Evolutionary conservation across 2,113 vertebrate species (phyloP).

Genomic region (Cyanoramphus novaezelandiae): DNA sequence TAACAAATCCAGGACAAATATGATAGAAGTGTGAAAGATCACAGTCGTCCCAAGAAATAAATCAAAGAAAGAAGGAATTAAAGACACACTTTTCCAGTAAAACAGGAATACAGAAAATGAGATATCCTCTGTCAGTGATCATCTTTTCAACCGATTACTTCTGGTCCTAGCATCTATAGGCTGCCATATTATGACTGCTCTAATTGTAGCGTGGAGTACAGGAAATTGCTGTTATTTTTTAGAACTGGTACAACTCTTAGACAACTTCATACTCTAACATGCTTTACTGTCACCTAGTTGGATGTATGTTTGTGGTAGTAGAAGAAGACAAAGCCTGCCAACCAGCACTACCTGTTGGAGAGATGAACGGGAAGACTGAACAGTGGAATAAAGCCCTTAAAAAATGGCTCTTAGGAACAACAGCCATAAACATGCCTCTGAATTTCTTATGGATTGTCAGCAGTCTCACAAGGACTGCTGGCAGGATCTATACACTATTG

Average conservation of each 20-base stretch:
- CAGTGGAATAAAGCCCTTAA: not conserved
- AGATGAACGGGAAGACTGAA: not conserved
- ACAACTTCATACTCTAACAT: slow-evolving; percentile 44
- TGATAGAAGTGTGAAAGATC: slow-evolving; percentile 14
- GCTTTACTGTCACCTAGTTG: not conserved
- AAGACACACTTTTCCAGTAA: not conserved
- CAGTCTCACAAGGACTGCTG: not conserved
- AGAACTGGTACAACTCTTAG: slow-evolving; percentile 37
- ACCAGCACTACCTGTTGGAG: not conserved
- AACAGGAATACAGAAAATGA: slow-evolving; percentile 11
- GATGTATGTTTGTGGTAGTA: not conserved
- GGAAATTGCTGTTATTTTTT: slow-evolving; percentile 64
- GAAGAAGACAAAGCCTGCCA: slow-evolving; percentile 6
- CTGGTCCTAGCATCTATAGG: slow-evolving; percentile 21
- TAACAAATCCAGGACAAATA: slow-evolving; percentile 15
- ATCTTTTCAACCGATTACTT: slow-evolving; percentile 50
- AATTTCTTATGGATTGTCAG: not conserved
- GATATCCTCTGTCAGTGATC: slow-evolving; percentile 29
- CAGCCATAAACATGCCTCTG: not conserved
- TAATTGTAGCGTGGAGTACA: slow-evolving; percentile 61
- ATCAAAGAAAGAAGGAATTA: slow-evolving; percentile 1
- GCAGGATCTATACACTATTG: not conserved
- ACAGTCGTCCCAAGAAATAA: not conserved
- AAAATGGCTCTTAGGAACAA: not conserved
- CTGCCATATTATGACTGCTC: slow-evolving; percentile 67